phyloP scores from a whole-genome alignment of 92 coral and sea anemone species.

The Anthopleura xanthogrammica region DNA sequence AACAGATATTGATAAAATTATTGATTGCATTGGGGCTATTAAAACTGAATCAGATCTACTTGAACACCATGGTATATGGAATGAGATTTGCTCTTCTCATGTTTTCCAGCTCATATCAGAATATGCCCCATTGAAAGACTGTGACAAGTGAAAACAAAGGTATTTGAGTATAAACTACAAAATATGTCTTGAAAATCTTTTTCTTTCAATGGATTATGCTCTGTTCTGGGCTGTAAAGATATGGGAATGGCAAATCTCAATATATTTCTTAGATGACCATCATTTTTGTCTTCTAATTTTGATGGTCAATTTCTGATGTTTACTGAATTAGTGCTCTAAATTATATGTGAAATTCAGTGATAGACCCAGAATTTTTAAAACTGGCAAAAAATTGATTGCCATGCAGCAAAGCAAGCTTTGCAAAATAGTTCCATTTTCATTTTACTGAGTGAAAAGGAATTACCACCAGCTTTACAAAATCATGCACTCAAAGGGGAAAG shows the following conservation, averaged over 20 bases:
- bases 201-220: too few species aligned
- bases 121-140: constrained; percentile 4
- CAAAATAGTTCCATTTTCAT: background rate
- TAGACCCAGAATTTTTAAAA: background rate
- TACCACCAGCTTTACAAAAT: too few species aligned
- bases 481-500: too few species aligned
- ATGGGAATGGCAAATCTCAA: background rate
- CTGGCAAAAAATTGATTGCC: background rate
- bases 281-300: background rate
- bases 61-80: constrained; percentile 43
- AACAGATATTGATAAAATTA: constrained; percentile 50
- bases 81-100: constrained; percentile 51
- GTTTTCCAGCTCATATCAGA: constrained; percentile 42
- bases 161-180: constrained; percentile 10
- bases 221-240: too few species aligned
- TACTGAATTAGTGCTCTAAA: constrained; percentile 24
- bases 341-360: background rate
- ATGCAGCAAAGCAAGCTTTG: background rate
- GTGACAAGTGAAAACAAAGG: constrained; percentile 14
- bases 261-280: background rate
- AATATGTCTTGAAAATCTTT: too few species aligned
- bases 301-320: constrained; percentile 41
- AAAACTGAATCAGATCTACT: constrained; percentile 53
- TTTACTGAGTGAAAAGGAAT: background rate
- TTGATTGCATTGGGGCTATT: constrained; percentile 45